Evolutionary conservation across 1,140 invertebrate species (phyloP), one percentile per base, ranked within the genome.

Genomic region (Berghia stephanieae): DNA sequence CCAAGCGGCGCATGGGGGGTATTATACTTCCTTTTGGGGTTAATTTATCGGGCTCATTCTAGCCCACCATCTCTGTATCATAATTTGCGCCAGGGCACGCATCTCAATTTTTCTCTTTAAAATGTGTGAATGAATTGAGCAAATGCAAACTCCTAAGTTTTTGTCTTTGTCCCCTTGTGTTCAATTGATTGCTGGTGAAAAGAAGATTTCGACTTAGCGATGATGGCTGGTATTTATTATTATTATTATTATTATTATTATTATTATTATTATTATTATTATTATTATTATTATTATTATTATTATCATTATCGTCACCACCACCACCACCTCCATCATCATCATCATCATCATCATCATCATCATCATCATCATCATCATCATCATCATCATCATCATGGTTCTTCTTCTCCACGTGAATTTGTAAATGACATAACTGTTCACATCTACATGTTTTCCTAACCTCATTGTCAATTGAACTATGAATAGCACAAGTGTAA

Each of bases 271-370:
- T n/a, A n/a, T 49, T 49, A n/a, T 49, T n/a, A n/a, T n/a, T n/a
- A n/a, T n/a, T n/a, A n/a, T n/a, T n/a, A n/a, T 52, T 1, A 16
- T 52, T 0, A 24, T 52, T 24, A 16, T 52, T 24, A 16, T 52
- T 24, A 18, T 52, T 52, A 52, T 24, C 49, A 52, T 24, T 24
- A 52, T 24, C 49, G 24, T 52, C 49, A 52, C 49, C 1, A 52
- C 24, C 0, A 52, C 49, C 49, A 52, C 1, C 49, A 52, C 1
- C 49, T 18, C 24, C 49, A 52, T 1, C 49, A 52, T 1, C 49
- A 52, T 52, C 49, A 52, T 52, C 49, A 52, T 52, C 49, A 52
- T 52, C 49, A 52, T 52, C 49, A 52, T 52, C 49, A 52, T 52
- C 49, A 52, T 52, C 49, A 52, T 52, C 49, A 52, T 52, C 49